Evolutionary conservation across 2,113 vertebrate genomes (phyloP), one percentile per base, ranked within the genome.

Genomic region (Sardina pilchardus): DNA sequence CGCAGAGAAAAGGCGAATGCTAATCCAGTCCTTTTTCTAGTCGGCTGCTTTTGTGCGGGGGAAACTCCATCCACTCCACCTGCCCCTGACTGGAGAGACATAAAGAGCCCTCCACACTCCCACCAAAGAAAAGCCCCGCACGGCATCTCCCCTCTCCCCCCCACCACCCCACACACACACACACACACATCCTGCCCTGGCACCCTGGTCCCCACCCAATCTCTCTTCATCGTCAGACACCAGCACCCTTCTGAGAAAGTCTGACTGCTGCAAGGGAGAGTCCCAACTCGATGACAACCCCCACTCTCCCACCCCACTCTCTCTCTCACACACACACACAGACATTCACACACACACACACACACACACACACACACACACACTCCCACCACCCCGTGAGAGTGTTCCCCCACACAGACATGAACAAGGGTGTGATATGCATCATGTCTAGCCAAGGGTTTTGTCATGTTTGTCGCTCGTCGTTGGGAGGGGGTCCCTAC

Each of bases 1-100:
- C 0, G 3, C 1, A 36, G 71, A 36, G 34, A 78, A 78, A 14
- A 36, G 71, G 71, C 75, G 42, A 80, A 82, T 81, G 87, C 63
- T 44, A 88, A 80, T 82, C 53, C 78, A 59, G 42, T 39, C 84
- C 63, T 26, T 48, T 47, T 80, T 80, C 81, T 85, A 81, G 59
- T 81, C 83, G 80, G 81, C 53, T 83, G 81, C 86, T 81, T 83
- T 88, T 88, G 85, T 86, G 85, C 17, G 26, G 30, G 26, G 71
- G 71, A 6, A 59, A 59, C 30, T 56, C n/a, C 42, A 83, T 84
- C 47, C 44, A 82, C 17, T 85, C 50, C 82, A 56, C 63, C 80
- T 44, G 53, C 34, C 82, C 44, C 44, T 86, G 34, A 75, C 85
- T 86, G 59, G 19, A 78, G 47, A 53, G 19, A 59, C 83, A 78